A percentile compares a stretch with the other conserved stretches of the same genome.
phyloP scores from a whole-genome alignment of 1,140 invertebrate species.

The Probaryconus sp. region DNA sequence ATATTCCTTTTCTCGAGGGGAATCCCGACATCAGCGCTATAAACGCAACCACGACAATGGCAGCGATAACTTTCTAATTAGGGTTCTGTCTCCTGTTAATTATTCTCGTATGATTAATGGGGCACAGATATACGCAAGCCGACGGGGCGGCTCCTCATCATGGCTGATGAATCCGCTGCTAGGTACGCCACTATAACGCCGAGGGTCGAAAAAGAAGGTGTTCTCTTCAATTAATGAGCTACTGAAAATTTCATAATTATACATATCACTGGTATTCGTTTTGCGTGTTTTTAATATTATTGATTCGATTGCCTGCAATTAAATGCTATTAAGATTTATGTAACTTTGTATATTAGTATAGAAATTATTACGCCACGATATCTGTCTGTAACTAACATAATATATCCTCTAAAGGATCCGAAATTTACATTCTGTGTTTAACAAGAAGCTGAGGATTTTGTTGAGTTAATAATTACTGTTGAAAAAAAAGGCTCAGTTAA shows the following conservation, averaged over 20 bases:
- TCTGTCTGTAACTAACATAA: too few relatives aligned
- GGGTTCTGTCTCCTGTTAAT: constrained; percentile 63
- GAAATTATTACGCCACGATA: too few relatives aligned
- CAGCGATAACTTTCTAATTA: constrained; percentile 66
- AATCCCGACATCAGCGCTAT: constrained; percentile 55
- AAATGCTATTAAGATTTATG: too few relatives aligned
- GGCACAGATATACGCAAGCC: constrained; percentile 47
- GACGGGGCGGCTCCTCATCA: constrained; percentile 30
- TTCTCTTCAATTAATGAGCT: constrained; percentile 35
- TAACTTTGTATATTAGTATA: too few relatives aligned
- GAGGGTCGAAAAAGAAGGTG: constrained; percentile 29
- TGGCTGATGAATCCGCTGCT: constrained; percentile 41
- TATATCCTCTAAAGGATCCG: too few relatives aligned
- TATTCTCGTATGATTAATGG: constrained; percentile 64
- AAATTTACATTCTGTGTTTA: too few relatives aligned
- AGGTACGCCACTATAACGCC: constrained; percentile 37
- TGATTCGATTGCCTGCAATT: too few relatives aligned
- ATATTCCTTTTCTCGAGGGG: constrained; percentile 54
- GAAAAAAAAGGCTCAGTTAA: too few relatives aligned
- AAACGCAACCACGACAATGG: constrained; percentile 55
- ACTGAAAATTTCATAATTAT: constrained; percentile 17
- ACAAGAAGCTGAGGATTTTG: too few relatives aligned
- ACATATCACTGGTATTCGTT: constrained; percentile 11
- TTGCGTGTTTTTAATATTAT: constrained; percentile 13
- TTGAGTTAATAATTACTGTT: too few relatives aligned